Conservation (phyloP, 2,797 vertebrate species). For the Xenopus petersii region DNA sequence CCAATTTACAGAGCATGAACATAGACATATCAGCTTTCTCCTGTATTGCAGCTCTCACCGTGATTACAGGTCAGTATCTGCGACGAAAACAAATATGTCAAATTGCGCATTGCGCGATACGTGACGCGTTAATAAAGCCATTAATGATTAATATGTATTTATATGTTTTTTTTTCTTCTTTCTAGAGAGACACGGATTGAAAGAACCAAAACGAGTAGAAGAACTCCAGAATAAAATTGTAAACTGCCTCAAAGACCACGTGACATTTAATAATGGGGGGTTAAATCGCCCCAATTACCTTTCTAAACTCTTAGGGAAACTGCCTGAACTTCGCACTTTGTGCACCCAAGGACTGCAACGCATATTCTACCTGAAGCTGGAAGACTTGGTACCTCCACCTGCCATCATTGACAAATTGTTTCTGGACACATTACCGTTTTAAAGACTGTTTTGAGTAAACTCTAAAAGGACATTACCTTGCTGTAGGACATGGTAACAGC, state of each 20-base stretch:
- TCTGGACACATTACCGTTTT: slow-evolving; percentile 97
- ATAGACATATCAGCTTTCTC: slow-evolving; percentile 97
- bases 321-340: slow-evolving; percentile 96
- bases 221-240: slow-evolving; percentile 98
- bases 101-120: no score
- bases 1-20: slow-evolving; percentile 97
- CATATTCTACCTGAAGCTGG: slow-evolving; percentile 99
- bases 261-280: slow-evolving; percentile 94
- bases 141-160: no score
- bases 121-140: no score
- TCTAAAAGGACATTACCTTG: slow-evolving; percentile 68
- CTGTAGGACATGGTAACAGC: slow-evolving; percentile 52
- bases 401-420: slow-evolving; percentile 99
- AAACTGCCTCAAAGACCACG: slow-evolving; percentile 98
- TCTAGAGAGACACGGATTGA: slow-evolving; percentile 69
- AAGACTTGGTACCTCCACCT: slow-evolving; percentile 96
- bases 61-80: slow-evolving; percentile 91
- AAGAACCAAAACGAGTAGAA: slow-evolving; percentile 96
- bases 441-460: slow-evolving; percentile 70
- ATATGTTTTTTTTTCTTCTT: no score
- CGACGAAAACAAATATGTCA: no score
- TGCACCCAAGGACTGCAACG: slow-evolving; percentile 98
- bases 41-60: slow-evolving; percentile 95
- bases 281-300: slow-evolving; percentile 95
- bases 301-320: slow-evolving; percentile 98